A percentile compares a stretch with the other conserved stretches of the same genome.
These are phyloP conservation scores for Dascillus cervinus DNA, from an alignment of 2,888 invertebrate species.

Conservation along the genomic window DNA sequence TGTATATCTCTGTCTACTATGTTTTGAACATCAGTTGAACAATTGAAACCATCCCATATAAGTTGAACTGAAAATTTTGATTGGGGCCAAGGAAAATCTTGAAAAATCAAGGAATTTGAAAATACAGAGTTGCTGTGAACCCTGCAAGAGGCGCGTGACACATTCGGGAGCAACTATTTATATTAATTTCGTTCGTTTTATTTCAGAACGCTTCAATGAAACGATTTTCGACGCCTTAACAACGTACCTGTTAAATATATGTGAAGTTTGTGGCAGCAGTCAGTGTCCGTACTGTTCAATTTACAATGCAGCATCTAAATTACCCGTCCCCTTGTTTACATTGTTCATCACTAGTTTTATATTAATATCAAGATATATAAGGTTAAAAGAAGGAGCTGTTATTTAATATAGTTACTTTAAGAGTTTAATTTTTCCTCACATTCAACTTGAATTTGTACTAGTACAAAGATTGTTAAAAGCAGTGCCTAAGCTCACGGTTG, in stretches of 20 bases:
- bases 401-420: conserved; percentile 12
- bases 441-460: conserved; percentile 6
- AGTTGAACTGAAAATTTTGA: too few species aligned
- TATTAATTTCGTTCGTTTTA: too few species aligned
- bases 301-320: conserved; percentile 57
- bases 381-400: conserved; percentile 21
- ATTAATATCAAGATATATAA: conserved; percentile 25
- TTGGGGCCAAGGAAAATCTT: too few species aligned
- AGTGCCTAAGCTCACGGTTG: background rate
- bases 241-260: conserved; percentile 81
- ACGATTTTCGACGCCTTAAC: conserved; percentile 82
- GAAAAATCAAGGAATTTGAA: too few species aligned
- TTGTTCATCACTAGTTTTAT: conserved; percentile 26
- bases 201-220: conserved; percentile 84
- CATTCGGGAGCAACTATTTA: too few species aligned
- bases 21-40: too few species aligned
- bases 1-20: too few species aligned
- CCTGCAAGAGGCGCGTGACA: too few species aligned
- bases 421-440: background rate
- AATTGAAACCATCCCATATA: too few species aligned
- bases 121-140: too few species aligned
- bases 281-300: conserved; percentile 90
- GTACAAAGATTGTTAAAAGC: conserved; percentile 1
- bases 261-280: conserved; percentile 90
- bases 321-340: conserved; percentile 28